Evolutionary conservation across 1,140 invertebrate species (phyloP), one percentile per base, ranked within the genome.

Genomic region (Glossosoma conforme): DNA sequence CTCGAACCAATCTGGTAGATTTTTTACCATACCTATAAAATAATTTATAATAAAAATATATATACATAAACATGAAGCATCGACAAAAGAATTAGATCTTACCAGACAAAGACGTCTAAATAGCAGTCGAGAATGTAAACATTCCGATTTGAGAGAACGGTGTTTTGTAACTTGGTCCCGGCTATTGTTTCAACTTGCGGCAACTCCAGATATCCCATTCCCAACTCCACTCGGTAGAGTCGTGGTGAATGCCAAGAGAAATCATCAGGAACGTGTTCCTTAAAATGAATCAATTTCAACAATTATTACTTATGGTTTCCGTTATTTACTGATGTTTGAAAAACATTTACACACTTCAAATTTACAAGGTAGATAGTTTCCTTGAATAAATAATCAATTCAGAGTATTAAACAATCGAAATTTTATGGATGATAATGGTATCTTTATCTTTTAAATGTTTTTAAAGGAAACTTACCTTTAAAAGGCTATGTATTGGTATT

Each of bases 11-110:
- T 44, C 95, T 75, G 0, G 96, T 97, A 0, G 97, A 98, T 68
- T 98, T 98, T 66, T 97, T 95, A 3, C 97, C 97, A 75, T 98
- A 94, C 91, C 89, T 91, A 56, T n/a, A n/a, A n/a, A n/a, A n/a
- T n/a, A n/a, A n/a, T n/a, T n/a, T 48, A 25, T 28, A 25, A 44
- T 30, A 1, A 13, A 6, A 37, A 18, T n/a, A 30, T 42, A 40
- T 25, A 18, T 41, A 28, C 17, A 56, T 38, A 19, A 18, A 10
- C 44, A 40, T 35, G 10, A n/a, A n/a, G n/a, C n/a, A n/a, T n/a
- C n/a, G n/a, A n/a, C 6, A 20, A n/a, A 28, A 44, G 38, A 50
- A 44, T 37, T 37, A 24, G 21, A 19, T 24, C 25, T 74, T 74
- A 91, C 94, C 97, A 99, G 9, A 99, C 92, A 75, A 97, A 99